These are phyloP conservation scores for Tricholaema leucomelas DNA, from an alignment of 2,113 vertebrate species.

Conservation along the genomic window DNA sequence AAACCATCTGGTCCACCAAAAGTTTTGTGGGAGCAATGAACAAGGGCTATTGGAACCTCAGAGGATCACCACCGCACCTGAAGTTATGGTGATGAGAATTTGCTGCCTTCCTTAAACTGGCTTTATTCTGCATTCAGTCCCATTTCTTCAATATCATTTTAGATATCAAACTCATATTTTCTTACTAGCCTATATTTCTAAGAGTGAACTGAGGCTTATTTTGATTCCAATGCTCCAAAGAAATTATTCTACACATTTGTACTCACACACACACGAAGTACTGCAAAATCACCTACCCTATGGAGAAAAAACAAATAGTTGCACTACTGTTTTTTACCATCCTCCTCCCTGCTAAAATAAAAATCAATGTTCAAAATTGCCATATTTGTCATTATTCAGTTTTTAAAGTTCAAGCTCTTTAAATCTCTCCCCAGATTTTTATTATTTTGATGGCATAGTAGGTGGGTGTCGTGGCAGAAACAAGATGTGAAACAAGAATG, in stretches of 20 bases:
- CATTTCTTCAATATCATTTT: not conserved
- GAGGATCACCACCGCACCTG: not conserved
- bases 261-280: not conserved
- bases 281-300: not conserved
- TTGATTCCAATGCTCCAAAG: not conserved
- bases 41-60: not conserved
- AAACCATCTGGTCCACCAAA: not conserved
- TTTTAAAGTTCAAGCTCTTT: not conserved
- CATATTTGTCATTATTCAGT: not conserved
- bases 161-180: not conserved
- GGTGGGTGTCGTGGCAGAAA: not conserved
- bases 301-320: not conserved
- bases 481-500: not conserved
- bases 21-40: not conserved
- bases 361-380: not conserved
- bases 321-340: not conserved
- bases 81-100: not conserved
- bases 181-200: not conserved
- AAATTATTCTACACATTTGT: not conserved
- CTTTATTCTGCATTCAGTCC: not conserved
- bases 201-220: not conserved
- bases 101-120: not conserved
- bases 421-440: not conserved
- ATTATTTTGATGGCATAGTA: not conserved
- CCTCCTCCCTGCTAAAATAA: not conserved